Percentiles rank a stretch among this genome's conserved stretches.
Evolutionary conservation across 1,140 invertebrate genomes (phyloP).

Genomic region (Bombus fervidus): DNA sequence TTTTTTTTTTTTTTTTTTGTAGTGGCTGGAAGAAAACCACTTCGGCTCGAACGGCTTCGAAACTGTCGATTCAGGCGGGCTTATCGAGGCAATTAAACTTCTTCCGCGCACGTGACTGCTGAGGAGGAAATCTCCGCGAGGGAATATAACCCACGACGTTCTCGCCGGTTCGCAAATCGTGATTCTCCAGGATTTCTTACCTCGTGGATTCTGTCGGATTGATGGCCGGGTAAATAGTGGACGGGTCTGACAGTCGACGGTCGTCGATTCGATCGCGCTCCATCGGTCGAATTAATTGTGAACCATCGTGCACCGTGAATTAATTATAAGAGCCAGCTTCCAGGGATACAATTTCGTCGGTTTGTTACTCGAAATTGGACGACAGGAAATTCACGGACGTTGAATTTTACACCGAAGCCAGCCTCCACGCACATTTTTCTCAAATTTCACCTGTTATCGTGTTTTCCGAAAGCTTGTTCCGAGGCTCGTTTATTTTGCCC

Average conservation of each 20-base stretch:
- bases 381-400: not conserved
- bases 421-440: not conserved
- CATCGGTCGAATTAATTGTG: constrained; percentile 49
- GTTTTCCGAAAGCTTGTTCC: not conserved
- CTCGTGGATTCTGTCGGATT: not conserved
- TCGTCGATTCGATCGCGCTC: constrained; percentile 15
- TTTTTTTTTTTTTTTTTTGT: not conserved
- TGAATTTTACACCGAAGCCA: not conserved
- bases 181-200: constrained; percentile 41
- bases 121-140: constrained; percentile 23
- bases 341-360: constrained; percentile 1
- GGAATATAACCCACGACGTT: constrained; percentile 20
- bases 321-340: constrained; percentile 52
- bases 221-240: constrained; percentile 16
- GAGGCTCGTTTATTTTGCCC: not conserved
- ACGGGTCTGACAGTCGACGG: not conserved
- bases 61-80: constrained; percentile 62
- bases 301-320: constrained; percentile 53
- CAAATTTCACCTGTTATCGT: not conserved
- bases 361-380: constrained; percentile 6
- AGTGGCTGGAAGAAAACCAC: constrained; percentile 7
- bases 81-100: constrained; percentile 68
- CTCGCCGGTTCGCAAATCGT: not conserved
- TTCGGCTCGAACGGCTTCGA: constrained; percentile 37
- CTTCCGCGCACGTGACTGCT: constrained; percentile 10